These are phyloP conservation scores for Crocallis elinguaria DNA, from an alignment of 2,888 invertebrate genomes.

Conservation along the genomic window DNA sequence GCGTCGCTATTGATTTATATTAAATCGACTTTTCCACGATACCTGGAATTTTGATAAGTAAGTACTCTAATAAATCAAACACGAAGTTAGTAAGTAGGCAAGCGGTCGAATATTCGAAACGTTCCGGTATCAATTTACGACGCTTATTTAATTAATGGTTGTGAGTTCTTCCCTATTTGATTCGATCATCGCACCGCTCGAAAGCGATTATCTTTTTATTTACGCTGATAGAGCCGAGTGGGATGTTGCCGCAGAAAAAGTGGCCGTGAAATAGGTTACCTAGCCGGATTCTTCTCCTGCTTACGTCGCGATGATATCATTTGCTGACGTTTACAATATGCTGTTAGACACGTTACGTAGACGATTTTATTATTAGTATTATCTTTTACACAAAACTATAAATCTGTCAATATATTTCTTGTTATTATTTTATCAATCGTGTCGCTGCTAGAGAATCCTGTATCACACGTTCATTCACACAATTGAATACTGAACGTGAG, in stretches of 20 bases:
- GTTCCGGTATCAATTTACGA: constrained; percentile 55
- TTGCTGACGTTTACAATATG: constrained; percentile 63
- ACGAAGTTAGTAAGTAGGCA: constrained; percentile 20
- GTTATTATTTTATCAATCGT: constrained; percentile 13
- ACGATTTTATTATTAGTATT: constrained; percentile 1
- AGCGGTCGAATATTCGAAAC: constrained; percentile 44
- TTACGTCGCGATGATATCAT: constrained; percentile 72
- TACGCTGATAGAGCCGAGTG: constrained; percentile 48
- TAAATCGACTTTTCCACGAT: constrained; percentile 1
- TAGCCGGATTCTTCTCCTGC: constrained; percentile 76
- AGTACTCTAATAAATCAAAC: constrained; percentile 6
- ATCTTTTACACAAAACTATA: not conserved
- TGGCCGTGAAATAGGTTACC: constrained; percentile 72
- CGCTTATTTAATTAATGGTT: constrained; percentile 53
- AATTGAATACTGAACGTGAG: constrained; percentile 35
- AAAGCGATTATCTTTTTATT: constrained; percentile 47
- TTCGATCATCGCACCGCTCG: constrained; percentile 55
- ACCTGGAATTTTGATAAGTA: constrained; percentile 7
- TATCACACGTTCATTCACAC: constrained; percentile 33
- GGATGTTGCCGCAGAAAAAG: constrained; percentile 73
- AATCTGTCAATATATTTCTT: constrained; percentile 17
- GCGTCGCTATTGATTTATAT: constrained; percentile 1
- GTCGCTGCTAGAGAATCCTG: constrained; percentile 32
- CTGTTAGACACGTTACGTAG: constrained; percentile 51
- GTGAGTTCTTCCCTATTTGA: constrained; percentile 52